Evolutionary conservation across 2,797 vertebrate genomes (phyloP).

Genomic region (Etheostoma perlongum): DNA sequence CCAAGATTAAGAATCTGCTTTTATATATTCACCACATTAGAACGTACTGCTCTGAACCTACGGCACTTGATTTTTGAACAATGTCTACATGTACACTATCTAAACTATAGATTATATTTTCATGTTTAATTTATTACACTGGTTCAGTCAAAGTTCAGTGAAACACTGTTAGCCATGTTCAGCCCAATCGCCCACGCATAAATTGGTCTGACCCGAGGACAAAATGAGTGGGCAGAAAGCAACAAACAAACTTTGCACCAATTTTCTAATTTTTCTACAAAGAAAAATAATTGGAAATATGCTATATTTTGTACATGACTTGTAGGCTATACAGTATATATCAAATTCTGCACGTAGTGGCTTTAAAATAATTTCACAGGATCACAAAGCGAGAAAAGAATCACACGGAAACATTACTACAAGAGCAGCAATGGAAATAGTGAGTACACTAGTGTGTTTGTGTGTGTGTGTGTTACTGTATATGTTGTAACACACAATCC

Average conservation of each 20-base stretch:
- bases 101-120: constrained; percentile 13
- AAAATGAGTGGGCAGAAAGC: neutral
- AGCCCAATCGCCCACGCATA: neutral
- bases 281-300: neutral
- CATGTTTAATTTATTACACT: constrained; percentile 28
- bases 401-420: constrained; percentile 13
- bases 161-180: neutral
- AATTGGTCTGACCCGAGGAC: neutral
- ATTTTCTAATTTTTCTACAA: neutral
- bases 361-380: constrained; percentile 34
- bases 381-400: constrained; percentile 17
- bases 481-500: neutral
- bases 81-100: constrained; percentile 21
- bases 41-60: neutral
- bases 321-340: neutral
- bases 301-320: neutral
- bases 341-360: constrained; percentile 15
- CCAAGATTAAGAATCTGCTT: neutral
- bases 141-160: constrained; percentile 11
- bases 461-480: constrained; percentile 3
- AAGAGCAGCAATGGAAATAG: constrained; percentile 39
- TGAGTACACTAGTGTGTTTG: constrained; percentile 13
- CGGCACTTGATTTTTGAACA: constrained; percentile 17
- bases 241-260: too few species aligned
- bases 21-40: constrained; percentile 1